Evolutionary conservation across 2,113 vertebrate species (phyloP), one percentile per base, ranked within the genome.

Genomic region (Todiramphus saurophagus): DNA sequence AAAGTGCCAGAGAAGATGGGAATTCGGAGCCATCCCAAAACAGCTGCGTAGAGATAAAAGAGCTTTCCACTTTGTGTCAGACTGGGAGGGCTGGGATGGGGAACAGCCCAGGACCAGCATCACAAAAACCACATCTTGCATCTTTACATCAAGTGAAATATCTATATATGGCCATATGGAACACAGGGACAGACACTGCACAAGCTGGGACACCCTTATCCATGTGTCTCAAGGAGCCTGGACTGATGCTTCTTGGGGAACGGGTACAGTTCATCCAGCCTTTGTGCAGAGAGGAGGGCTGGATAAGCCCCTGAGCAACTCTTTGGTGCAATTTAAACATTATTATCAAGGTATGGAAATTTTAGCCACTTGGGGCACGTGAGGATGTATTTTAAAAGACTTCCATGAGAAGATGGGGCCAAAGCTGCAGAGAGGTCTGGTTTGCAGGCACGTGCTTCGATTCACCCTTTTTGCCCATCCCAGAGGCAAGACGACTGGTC

Each of bases 51-150:
- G n/a, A 68, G 67, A 44, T 46, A 35, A 55, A 31, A 11, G 1
- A 39, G 30, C 43, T 81, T 68, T 13, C 59, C 3, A 6, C 43
- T 35, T 60, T 0, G 0, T 1, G 5, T 9, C 2, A 1, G 41
- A 24, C 15, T 4, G 11, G 20, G 62, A 53, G 68, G 48, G 43
- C 11, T 11, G 68, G 64, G n/a, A 18, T 15, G 30, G 27, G 43
- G 41, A 83, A 68, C 1, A 1, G 58, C 31, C 48, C 60, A 20
- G 51, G 10, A 35, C 9, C 74, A 63, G 48, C 83, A 69, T 17
- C 9, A 13, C n/a, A 20, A 53, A 56, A 66, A 46, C 13, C 13
- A 43, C 74, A 41, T 4, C 37, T 16, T 11, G 43, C 4, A 39
- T 10, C 48, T 43, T 55, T 50, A 8, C 11, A 48, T 23, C 24